These are phyloP conservation scores for Rosalia funebris DNA, from an alignment of 2,888 invertebrate genomes.

Conservation along the genomic window DNA sequence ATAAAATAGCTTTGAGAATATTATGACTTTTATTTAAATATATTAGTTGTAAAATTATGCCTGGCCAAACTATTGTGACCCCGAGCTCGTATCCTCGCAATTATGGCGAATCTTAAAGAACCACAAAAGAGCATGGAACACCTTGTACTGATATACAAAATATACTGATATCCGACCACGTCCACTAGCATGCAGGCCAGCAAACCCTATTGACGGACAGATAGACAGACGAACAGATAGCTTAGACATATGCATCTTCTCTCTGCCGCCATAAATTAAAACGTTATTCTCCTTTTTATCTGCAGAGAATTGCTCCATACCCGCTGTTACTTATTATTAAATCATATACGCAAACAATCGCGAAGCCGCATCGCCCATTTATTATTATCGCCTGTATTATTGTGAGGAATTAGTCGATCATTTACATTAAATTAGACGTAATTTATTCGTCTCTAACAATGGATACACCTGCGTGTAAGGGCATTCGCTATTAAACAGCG, in stretches of 20 bases:
- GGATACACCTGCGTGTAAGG: slow-evolving; percentile 28
- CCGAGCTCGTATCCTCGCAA: too few species aligned
- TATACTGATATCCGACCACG: too few species aligned
- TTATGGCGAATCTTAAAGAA: too few species aligned
- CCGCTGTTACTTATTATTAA: neutral
- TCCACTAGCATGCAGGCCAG: too few species aligned
- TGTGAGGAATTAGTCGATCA: slow-evolving; percentile 16
- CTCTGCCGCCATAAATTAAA: slow-evolving; percentile 50
- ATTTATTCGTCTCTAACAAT: slow-evolving; percentile 35
- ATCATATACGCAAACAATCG: neutral
- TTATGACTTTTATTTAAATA: too few species aligned
- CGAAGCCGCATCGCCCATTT: neutral
- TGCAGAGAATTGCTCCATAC: neutral
- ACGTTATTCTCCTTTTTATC: neutral
- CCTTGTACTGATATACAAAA: too few species aligned
- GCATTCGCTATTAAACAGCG: neutral
- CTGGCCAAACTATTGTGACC: too few species aligned
- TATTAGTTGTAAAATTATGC: too few species aligned
- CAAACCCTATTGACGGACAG: neutral
- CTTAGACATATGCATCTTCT: slow-evolving; percentile 31
- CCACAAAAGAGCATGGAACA: too few species aligned
- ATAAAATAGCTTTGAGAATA: too few species aligned
- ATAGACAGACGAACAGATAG: neutral
- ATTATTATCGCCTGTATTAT: neutral
- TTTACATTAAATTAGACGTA: slow-evolving; percentile 31